phyloP scores from a whole-genome alignment of 2,888 invertebrate species.

The Chrysotoxum bicinctum region DNA sequence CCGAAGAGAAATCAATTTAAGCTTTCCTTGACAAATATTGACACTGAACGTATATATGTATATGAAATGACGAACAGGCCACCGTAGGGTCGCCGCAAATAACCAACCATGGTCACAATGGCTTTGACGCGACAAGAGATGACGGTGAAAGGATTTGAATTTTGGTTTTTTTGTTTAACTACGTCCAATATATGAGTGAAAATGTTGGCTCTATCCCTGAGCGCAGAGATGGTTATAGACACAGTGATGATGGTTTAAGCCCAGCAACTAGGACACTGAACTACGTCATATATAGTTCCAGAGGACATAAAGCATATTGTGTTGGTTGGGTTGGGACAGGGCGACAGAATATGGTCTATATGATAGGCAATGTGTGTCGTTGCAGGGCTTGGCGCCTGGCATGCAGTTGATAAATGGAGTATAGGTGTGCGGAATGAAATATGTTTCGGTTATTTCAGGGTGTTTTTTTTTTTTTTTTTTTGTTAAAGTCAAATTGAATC shows the following conservation, averaged over 20 bases:
- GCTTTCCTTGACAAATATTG: slow-evolving; percentile 64
- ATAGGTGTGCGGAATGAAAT: slow-evolving; percentile 27
- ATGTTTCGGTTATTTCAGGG: slow-evolving; percentile 3
- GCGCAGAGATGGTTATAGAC: background rate
- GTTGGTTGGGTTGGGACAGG: background rate
- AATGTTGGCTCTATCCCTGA: slow-evolving; percentile 16
- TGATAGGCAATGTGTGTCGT: slow-evolving; percentile 30
- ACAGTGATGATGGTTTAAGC: background rate
- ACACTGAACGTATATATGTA: slow-evolving; percentile 23
- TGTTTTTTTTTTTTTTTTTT: slow-evolving; percentile 3
- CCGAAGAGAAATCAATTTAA: slow-evolving; percentile 66
- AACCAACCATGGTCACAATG: slow-evolving; percentile 58
- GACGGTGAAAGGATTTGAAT: slow-evolving; percentile 32
- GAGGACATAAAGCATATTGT: slow-evolving; percentile 1
- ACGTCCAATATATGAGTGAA: slow-evolving; percentile 13
- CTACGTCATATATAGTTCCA: background rate
- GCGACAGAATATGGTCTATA: background rate
- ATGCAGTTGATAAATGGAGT: slow-evolving; percentile 29
- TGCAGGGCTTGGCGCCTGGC: background rate
- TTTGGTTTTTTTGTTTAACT: slow-evolving; percentile 4
- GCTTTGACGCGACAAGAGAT: slow-evolving; percentile 39
- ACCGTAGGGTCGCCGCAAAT: slow-evolving; percentile 52
- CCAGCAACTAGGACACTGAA: slow-evolving; percentile 3
- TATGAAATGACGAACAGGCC: slow-evolving; percentile 39
- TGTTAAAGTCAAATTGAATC: slow-evolving; percentile 37